A percentile compares a stretch with the other conserved stretches of the same genome.
These are phyloP conservation scores for Crypturellus undulatus DNA, from an alignment of 2,113 vertebrate genomes.

Conservation along the genomic window DNA sequence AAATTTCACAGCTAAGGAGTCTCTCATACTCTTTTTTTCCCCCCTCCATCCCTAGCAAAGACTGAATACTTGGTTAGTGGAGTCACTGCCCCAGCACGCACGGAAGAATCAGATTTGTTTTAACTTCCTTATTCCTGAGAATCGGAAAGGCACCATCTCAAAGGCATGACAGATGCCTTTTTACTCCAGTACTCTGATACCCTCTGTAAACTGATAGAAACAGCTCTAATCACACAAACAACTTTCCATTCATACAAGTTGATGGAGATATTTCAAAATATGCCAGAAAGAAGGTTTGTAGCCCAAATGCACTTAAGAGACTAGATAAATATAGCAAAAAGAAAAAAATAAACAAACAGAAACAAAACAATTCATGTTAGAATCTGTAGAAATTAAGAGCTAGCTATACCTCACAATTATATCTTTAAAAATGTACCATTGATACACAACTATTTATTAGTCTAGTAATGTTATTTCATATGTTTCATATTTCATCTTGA, in stretches of 20 bases:
- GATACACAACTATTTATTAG: not conserved
- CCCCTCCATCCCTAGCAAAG: not conserved
- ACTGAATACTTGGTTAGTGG: not conserved
- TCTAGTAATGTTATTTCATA: not conserved
- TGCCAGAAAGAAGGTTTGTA: not conserved
- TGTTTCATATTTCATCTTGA: not conserved
- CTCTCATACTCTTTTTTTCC: not conserved
- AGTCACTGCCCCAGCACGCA: not conserved
- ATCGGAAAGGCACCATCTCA: not conserved
- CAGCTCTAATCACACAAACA: not conserved
- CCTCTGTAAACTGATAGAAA: not conserved
- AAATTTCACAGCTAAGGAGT: not conserved
- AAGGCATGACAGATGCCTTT: not conserved
- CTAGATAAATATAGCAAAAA: not conserved
- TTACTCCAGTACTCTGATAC: not conserved
- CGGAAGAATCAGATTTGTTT: not conserved
- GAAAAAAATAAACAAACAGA: not conserved
- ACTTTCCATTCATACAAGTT: not conserved
- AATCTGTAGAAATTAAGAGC: not conserved
- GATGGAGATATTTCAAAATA: not conserved
- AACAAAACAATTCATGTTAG: not conserved
- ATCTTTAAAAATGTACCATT: not conserved
- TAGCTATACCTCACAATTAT: not conserved
- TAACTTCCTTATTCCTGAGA: not conserved
- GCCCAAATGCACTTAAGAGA: not conserved